Percentiles rank a stretch among this genome's conserved stretches.
Conservation (phyloP, 2,113 vertebrate species). For the Rhinoptilus africanus region DNA sequence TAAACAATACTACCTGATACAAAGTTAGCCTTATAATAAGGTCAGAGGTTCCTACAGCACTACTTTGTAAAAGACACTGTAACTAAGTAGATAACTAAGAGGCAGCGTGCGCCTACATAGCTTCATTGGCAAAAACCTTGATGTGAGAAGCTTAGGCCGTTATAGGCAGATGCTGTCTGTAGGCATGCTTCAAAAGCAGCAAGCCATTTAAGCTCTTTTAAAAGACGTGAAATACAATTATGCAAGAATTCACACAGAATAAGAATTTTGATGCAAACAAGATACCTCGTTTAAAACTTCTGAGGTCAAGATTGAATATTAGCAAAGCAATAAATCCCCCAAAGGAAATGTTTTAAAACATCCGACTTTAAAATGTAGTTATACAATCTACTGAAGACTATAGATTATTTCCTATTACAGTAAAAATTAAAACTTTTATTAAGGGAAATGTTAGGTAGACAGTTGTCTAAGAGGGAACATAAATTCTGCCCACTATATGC, state of each 20-base stretch:
- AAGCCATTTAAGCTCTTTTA: background rate
- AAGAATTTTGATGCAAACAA: background rate
- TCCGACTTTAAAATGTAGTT: rapidly evolving
- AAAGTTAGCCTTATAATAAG: background rate
- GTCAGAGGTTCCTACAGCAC: background rate
- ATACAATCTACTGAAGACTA: background rate
- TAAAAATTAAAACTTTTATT: background rate
- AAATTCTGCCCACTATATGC: rapidly evolving
- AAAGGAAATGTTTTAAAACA: background rate
- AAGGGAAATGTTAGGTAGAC: background rate
- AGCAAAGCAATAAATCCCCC: background rate
- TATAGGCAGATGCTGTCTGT: rapidly evolving
- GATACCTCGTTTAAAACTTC: background rate
- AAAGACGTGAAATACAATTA: background rate
- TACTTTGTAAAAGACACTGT: rapidly evolving
- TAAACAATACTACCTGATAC: background rate
- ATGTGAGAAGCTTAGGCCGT: background rate
- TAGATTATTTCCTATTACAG: rapidly evolving
- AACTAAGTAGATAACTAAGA: background rate
- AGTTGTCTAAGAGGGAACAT: rapidly evolving
- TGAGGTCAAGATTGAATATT: background rate
- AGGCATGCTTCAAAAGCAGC: background rate
- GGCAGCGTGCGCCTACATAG: background rate
- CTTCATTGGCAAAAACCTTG: background rate
- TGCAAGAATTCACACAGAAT: background rate